Conservation (phyloP, 1,140 invertebrate genomes). For the Trichoplusia ni region DNA sequence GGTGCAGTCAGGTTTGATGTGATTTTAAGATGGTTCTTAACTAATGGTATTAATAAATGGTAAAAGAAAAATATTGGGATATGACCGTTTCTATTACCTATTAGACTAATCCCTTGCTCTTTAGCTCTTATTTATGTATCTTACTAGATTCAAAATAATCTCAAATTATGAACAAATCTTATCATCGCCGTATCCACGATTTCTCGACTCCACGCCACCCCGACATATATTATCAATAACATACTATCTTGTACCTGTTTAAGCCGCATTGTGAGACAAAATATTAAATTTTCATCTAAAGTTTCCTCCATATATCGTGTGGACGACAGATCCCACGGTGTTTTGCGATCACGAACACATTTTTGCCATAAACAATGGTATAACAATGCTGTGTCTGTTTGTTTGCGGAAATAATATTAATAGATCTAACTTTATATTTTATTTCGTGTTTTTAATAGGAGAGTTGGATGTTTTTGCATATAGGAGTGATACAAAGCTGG, state of each 20-base stretch:
- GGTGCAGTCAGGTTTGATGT: no score
- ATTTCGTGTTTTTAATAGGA: background rate
- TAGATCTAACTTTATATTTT: conserved; percentile 2
- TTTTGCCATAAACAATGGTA: conserved; percentile 27
- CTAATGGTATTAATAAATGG: no score
- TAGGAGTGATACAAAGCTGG: no score
- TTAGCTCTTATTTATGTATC: no score
- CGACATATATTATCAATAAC: conserved; percentile 28
- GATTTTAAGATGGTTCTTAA: no score
- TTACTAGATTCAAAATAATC: no score
- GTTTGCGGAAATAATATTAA: conserved; percentile 22
- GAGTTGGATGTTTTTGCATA: background rate
- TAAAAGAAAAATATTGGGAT: no score
- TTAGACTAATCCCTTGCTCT: no score
- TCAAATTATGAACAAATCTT: no score
- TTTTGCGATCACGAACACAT: conserved; percentile 31
- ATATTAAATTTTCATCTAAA: conserved; percentile 31
- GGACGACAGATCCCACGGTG: conserved; percentile 31
- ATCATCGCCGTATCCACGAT: conserved; percentile 1
- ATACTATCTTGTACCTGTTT: conserved; percentile 19
- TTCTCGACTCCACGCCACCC: background rate
- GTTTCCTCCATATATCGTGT: conserved; percentile 31
- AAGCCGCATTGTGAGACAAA: conserved; percentile 26
- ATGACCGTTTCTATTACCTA: no score
- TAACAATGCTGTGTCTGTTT: conserved; percentile 14